A percentile compares a stretch with the other conserved stretches of the same genome.
These are phyloP conservation scores for Chymomyza procnemis DNA, from an alignment of 2,888 invertebrate genomes.

Conservation along the genomic window DNA sequence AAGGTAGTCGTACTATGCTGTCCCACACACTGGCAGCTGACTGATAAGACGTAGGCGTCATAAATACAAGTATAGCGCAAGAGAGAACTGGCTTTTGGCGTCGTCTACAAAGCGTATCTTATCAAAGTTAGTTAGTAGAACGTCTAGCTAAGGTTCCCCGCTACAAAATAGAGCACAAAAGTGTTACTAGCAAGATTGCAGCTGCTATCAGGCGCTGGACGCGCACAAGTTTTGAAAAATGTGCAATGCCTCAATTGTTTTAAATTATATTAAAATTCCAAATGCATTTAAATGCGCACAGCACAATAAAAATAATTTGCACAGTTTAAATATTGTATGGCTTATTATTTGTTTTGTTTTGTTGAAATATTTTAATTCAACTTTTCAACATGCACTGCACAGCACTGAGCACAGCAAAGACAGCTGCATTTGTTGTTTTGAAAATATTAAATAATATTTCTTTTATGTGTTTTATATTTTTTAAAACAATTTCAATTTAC, in stretches of 20 bases:
- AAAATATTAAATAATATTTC: constrained; percentile 28
- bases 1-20: neutral
- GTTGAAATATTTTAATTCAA: no score
- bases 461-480: constrained; percentile 6
- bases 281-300: neutral
- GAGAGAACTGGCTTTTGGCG: neutral
- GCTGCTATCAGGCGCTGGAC: neutral
- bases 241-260: constrained; percentile 13
- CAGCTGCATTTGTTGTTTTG: constrained; percentile 30
- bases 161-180: neutral
- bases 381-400: constrained; percentile 32
- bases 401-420: constrained; percentile 18
- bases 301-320: constrained; percentile 19
- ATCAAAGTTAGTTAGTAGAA: constrained; percentile 52
- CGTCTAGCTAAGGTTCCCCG: neutral
- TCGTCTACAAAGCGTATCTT: constrained; percentile 45
- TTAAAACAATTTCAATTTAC: no score
- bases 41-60: constrained; percentile 48
- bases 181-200: neutral
- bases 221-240: constrained; percentile 35
- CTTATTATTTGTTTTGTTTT: neutral
- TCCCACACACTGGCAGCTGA: constrained; percentile 1
- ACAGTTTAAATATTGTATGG: constrained; percentile 35
- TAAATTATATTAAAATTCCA: constrained; percentile 34
- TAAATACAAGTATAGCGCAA: neutral